Conservation (phyloP, 2,888 invertebrate species). For the Griposia aprilina region DNA sequence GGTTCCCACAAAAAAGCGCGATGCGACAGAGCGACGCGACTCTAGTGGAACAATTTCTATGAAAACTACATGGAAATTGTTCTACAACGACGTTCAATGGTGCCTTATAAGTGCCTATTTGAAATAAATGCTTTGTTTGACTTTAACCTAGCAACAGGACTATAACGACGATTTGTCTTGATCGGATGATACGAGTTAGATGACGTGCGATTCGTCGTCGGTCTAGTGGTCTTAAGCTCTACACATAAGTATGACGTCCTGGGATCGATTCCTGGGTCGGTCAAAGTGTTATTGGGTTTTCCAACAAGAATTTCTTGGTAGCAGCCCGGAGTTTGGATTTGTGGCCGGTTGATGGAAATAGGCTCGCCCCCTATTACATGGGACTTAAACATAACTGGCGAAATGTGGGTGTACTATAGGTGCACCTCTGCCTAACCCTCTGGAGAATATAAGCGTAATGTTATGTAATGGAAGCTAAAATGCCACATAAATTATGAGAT, state of each 20-base stretch:
- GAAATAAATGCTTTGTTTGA: no score
- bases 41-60: no score
- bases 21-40: no score
- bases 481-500: slow-evolving; percentile 15
- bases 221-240: background rate
- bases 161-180: no score
- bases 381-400: background rate
- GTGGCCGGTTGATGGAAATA: background rate
- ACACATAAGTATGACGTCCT: background rate
- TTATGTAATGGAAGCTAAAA: background rate
- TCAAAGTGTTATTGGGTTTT: no score
- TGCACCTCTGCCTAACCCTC: background rate
- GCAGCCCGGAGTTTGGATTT: background rate
- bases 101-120: no score
- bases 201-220: background rate
- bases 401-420: background rate
- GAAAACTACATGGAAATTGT: no score
- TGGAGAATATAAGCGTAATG: background rate
- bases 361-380: background rate
- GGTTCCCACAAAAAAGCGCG: no score
- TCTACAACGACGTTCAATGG: no score
- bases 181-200: no score
- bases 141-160: no score
- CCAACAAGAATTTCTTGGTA: background rate
- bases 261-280: no score